Base-by-base conservation (phyloP, 1,140 invertebrate genomes). In the Halyomorpha halys region DNA sequence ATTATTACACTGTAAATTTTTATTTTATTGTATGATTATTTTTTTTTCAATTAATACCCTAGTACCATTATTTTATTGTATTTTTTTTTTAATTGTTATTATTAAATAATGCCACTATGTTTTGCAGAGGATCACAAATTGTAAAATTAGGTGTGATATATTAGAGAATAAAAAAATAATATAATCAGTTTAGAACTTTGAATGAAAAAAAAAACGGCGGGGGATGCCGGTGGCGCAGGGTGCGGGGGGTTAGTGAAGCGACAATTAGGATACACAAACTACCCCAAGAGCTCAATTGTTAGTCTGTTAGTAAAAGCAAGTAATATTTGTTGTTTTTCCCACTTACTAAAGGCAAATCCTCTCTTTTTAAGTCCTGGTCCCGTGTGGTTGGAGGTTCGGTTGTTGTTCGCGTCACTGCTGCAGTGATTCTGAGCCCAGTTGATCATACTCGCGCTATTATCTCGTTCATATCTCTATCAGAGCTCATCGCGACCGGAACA, bases 401-500 rank as follows among this genome's bases (percentile, higher is more conserved):
- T 66, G 61, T 66, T 66, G 60, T 66, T 66, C 30, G 65, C 65
- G 65, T 66, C 65, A 63, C 65, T 66, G 34, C 53, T 62, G 53
- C 65, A 66, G 61, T 66, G 62, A 45, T 44, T 63, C 51, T 61
- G 65, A 21, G 61, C 51, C 65, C 65, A 66, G 65, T 66, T 66
- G 60, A 66, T 66, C 65, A 66, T 66, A 61, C 45, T 60, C 53
- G 53, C 19, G 15, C 19, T 56, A 19, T 56, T 23, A 56, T 56
- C 53, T 56, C 53, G 53, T 23, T 56, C 53, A 56, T 56, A 56
- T 19, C 53, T 56, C 53, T 39, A 39, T 39, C 34, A 39, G 34
- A 39, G 34, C 34, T 39, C 34, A 39, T 39, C 34, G 34, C 34
- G 34, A 56, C 53, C 19, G 18, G 53, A 56, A 19, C 53, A 56